These are phyloP conservation scores for Thera obeliscata DNA, from an alignment of 2,888 invertebrate genomes.

Conservation along the genomic window DNA sequence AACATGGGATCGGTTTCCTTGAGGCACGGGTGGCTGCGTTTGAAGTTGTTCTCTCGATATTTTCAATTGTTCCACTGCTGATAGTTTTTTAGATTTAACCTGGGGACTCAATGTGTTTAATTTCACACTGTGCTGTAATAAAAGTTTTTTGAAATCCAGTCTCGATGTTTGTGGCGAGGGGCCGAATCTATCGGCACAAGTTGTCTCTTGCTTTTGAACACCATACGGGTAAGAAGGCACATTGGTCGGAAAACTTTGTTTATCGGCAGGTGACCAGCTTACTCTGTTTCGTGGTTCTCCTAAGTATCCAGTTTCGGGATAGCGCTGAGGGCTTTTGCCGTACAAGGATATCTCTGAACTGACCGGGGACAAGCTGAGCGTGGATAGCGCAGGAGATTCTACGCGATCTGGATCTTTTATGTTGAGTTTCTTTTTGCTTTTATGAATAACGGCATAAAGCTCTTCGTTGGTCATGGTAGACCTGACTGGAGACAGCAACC, in stretches of 20 bases:
- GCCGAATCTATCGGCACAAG: constrained; percentile 87
- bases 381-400: constrained; percentile 76
- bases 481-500: constrained; percentile 87
- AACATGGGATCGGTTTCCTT: constrained; percentile 76
- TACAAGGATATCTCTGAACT: constrained; percentile 78
- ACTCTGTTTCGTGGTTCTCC: constrained; percentile 83
- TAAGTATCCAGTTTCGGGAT: constrained; percentile 86
- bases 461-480: constrained; percentile 92
- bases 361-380: constrained; percentile 79
- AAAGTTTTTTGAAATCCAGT: constrained; percentile 92
- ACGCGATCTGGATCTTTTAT: constrained; percentile 85
- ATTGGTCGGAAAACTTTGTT: constrained; percentile 61
- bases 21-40: constrained; percentile 56
- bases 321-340: constrained; percentile 71
- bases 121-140: constrained; percentile 90
- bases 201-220: constrained; percentile 68
- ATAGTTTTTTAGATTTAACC: constrained; percentile 85
- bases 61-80: constrained; percentile 92
- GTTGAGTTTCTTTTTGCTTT: constrained; percentile 89
- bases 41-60: constrained; percentile 85
- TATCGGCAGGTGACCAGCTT: constrained; percentile 86
- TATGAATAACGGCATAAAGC: constrained; percentile 90
- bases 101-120: constrained; percentile 81
- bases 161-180: constrained; percentile 89
- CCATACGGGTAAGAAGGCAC: constrained; percentile 48